Conservation (phyloP, 2,888 invertebrate genomes). For the Caenorhabditis sp. region DNA sequence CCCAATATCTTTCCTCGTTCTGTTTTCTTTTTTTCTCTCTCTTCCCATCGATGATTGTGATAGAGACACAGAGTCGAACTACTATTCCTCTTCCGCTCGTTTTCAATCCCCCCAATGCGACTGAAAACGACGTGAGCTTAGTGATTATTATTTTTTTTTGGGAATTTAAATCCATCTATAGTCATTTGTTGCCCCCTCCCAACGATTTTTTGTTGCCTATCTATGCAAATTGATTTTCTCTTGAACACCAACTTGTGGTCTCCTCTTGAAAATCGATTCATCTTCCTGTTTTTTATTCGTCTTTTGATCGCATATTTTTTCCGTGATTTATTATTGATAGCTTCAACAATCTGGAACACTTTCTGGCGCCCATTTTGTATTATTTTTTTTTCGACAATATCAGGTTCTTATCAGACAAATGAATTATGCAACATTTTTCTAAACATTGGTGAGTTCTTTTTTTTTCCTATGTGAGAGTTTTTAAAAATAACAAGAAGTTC, state of each 20-base stretch:
- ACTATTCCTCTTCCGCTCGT: neutral
- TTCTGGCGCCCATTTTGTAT: neutral
- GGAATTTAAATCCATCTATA: neutral
- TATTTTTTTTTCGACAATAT: neutral
- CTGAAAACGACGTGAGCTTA: slow-evolving; percentile 4
- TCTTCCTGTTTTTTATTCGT: neutral
- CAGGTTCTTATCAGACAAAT: neutral
- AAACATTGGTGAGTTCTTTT: neutral
- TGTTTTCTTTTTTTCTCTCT: neutral
- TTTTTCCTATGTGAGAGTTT: neutral
- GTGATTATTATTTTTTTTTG: neutral
- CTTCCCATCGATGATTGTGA: neutral
- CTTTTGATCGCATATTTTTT: too few species aligned
- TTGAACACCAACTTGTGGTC: neutral
- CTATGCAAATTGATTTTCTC: neutral
- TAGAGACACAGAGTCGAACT: neutral
- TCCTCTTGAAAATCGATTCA: neutral
- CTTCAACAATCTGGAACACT: too few species aligned
- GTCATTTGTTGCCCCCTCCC: too few species aligned
- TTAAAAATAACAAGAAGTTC: too few species aligned
- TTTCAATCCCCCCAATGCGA: neutral
- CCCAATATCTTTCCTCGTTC: neutral
- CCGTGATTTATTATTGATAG: neutral
- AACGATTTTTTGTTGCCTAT: too few species aligned
- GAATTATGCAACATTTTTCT: neutral